These are phyloP conservation scores for Phrynosoma blainvillii DNA, from an alignment of 2,113 vertebrate genomes.

Conservation along the genomic window DNA sequence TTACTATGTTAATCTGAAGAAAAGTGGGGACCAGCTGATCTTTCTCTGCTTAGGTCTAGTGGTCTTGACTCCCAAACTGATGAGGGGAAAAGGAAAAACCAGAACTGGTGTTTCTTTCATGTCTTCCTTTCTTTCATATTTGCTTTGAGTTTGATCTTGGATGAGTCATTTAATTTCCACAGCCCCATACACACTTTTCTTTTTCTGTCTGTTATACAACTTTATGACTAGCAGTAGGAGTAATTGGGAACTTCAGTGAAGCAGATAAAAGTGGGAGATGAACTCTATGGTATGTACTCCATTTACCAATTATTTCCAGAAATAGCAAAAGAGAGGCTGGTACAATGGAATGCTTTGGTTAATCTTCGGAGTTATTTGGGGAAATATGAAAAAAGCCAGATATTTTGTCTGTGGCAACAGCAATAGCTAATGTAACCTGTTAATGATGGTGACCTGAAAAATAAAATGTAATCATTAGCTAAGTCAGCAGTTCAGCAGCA, in stretches of 20 bases:
- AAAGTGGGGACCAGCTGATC: background rate
- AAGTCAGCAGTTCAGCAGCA: slow-evolving; percentile 8
- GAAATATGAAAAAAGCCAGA: background rate
- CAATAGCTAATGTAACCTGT: slow-evolving; percentile 31
- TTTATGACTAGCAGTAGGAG: background rate
- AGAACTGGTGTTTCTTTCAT: background rate
- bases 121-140: background rate
- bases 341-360: slow-evolving; percentile 6
- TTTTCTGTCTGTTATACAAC: slow-evolving; percentile 24
- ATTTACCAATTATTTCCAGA: slow-evolving; percentile 42
- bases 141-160: slow-evolving; percentile 14
- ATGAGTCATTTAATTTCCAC: background rate
- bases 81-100: background rate
- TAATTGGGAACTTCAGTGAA: slow-evolving; percentile 24
- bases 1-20: background rate
- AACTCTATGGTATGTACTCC: background rate
- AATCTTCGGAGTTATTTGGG: background rate
- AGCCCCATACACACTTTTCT: background rate
- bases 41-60: background rate
- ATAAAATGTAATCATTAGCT: slow-evolving; percentile 36
- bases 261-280: slow-evolving; percentile 2
- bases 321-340: background rate
- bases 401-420: slow-evolving; percentile 40
- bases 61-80: background rate
- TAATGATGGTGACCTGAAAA: slow-evolving; percentile 29